phyloP scores from a whole-genome alignment of 2,113 vertebrate species.

The Arizona elegans region DNA sequence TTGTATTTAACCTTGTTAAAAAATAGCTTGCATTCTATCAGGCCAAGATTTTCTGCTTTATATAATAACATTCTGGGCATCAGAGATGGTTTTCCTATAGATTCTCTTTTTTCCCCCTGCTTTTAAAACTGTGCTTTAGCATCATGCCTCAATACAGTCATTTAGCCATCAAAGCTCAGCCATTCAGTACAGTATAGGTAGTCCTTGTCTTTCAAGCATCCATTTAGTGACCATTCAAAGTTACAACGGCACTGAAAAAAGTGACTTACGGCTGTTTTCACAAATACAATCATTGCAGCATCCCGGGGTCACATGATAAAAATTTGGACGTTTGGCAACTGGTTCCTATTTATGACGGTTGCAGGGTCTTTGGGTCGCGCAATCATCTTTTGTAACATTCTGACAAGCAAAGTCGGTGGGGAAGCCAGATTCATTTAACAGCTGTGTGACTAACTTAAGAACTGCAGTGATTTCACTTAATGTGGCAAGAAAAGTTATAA shows the following conservation, averaged over 20 bases:
- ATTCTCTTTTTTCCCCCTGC: accelerated
- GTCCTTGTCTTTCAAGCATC: no score
- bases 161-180: background rate
- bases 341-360: background rate
- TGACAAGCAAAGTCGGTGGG: no score
- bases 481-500: background rate
- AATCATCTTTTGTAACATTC: background rate
- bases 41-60: background rate
- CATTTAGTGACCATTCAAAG: no score
- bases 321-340: background rate
- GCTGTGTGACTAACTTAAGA: background rate
- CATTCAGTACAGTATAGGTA: background rate
- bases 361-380: background rate
- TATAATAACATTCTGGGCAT: background rate
- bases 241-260: no score
- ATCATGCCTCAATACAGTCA: background rate
- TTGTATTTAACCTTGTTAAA: background rate
- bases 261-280: no score
- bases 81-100: background rate
- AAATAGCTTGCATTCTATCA: background rate
- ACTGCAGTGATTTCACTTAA: background rate
- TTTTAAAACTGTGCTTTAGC: background rate
- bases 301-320: background rate
- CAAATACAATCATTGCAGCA: no score
- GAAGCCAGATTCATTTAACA: background rate